phyloP scores from a whole-genome alignment of 2,888 invertebrate genomes.

The Netelia inedita region DNA sequence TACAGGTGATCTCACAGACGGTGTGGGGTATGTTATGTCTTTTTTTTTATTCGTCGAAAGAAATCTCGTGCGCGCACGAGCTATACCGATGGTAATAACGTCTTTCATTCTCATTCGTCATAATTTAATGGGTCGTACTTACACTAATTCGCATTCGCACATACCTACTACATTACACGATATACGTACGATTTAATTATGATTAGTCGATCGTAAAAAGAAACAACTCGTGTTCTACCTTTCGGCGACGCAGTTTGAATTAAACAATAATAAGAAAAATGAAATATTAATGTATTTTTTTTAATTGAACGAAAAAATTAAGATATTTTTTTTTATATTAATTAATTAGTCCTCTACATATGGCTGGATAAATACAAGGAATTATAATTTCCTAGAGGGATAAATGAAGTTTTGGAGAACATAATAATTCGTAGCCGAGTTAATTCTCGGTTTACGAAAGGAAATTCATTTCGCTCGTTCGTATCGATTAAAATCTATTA shows the following conservation, averaged over 20 bases:
- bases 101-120: conserved; percentile 32
- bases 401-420: neutral
- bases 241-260: neutral
- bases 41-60: neutral
- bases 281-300: neutral
- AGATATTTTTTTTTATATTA: neutral
- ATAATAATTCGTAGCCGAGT: neutral
- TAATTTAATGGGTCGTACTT: conserved; percentile 4
- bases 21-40: neutral
- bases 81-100: conserved; percentile 10
- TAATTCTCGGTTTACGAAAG: neutral
- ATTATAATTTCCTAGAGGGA: neutral
- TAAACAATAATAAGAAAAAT: no score
- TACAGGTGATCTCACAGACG: conserved; percentile 23
- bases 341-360: neutral
- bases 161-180: conserved; percentile 11
- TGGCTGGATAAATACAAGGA: neutral
- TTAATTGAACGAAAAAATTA: neutral
- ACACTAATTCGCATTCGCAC: conserved; percentile 14
- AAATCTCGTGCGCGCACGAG: conserved; percentile 17
- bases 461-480: neutral
- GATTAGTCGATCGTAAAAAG: conserved; percentile 32
- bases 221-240: conserved; percentile 4
- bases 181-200: conserved; percentile 43
- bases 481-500: neutral